Conservation (phyloP, 2,113 vertebrate genomes). For the Myanophis thanlyinensis region DNA sequence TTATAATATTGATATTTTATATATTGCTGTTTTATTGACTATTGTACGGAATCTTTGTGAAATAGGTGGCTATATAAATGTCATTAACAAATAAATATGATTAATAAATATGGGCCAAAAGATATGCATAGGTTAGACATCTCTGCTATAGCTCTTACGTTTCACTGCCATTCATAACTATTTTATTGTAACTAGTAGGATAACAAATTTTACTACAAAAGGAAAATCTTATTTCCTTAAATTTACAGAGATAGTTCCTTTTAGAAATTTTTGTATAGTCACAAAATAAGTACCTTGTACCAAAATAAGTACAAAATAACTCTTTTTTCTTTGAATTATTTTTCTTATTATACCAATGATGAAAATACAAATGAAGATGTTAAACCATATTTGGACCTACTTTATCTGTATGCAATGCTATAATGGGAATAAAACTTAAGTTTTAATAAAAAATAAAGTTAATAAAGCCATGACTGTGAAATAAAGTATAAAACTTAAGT, state of each 20-base stretch:
- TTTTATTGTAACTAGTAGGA: background rate
- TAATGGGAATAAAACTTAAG: background rate
- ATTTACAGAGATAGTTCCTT: background rate
- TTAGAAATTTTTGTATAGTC: background rate
- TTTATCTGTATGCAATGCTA: background rate
- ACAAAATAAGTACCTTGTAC: background rate
- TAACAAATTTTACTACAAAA: background rate
- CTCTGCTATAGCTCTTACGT: background rate
- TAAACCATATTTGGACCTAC: background rate
- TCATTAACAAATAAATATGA: background rate
- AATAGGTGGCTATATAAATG: background rate
- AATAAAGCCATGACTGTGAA: background rate
- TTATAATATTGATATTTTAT: background rate
- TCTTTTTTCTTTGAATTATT: background rate
- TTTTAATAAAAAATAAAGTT: no score
- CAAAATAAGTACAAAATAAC: background rate
- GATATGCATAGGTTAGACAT: background rate
- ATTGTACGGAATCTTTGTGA: background rate
- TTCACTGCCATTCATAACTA: background rate
- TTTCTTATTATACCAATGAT: background rate
- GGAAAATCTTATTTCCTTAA: background rate
- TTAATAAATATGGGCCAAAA: background rate
- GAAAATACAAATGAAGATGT: background rate
- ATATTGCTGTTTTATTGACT: background rate
- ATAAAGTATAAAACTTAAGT: constrained; percentile 23